Conservation (phyloP, 2,888 invertebrate species). For the Plusia festucae region DNA sequence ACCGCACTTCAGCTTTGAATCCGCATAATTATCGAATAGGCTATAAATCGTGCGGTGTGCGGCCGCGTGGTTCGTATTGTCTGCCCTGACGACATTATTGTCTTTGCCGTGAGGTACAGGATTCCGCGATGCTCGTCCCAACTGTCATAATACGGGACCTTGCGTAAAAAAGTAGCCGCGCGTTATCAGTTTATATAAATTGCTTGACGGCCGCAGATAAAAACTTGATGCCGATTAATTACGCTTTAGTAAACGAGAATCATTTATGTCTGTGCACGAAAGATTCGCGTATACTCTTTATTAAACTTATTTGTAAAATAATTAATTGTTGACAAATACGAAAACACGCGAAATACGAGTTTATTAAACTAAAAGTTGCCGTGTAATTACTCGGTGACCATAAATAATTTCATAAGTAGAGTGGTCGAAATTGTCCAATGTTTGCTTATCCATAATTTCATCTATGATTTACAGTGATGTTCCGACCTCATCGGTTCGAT, state of each 20-base stretch:
- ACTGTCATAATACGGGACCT: constrained; percentile 57
- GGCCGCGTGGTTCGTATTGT: constrained; percentile 63
- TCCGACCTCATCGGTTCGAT: constrained; percentile 86
- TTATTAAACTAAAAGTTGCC: constrained; percentile 31
- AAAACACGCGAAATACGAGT: constrained; percentile 24
- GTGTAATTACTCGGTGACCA: constrained; percentile 66
- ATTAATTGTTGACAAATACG: constrained; percentile 27
- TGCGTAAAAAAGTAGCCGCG: constrained; percentile 63
- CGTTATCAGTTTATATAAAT: constrained; percentile 66
- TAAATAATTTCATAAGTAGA: constrained; percentile 66
- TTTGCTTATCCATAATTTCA: constrained; percentile 75
- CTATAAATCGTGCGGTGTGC: constrained; percentile 79
- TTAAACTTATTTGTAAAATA: constrained; percentile 27
- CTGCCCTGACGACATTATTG: constrained; percentile 67
- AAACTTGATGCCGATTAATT: constrained; percentile 73
- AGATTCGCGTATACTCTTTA: constrained; percentile 31
- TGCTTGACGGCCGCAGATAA: constrained; percentile 67
- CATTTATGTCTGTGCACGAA: constrained; percentile 61
- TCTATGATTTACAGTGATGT: constrained; percentile 85
- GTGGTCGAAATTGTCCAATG: constrained; percentile 61
- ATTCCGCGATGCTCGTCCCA: constrained; percentile 39
- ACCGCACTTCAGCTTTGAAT: constrained; percentile 81
- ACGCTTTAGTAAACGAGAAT: constrained; percentile 64
- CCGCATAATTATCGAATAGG: constrained; percentile 86
- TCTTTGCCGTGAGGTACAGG: constrained; percentile 51